phyloP scores from a whole-genome alignment of 2,113 vertebrate genomes.

The Alethe diademata region DNA sequence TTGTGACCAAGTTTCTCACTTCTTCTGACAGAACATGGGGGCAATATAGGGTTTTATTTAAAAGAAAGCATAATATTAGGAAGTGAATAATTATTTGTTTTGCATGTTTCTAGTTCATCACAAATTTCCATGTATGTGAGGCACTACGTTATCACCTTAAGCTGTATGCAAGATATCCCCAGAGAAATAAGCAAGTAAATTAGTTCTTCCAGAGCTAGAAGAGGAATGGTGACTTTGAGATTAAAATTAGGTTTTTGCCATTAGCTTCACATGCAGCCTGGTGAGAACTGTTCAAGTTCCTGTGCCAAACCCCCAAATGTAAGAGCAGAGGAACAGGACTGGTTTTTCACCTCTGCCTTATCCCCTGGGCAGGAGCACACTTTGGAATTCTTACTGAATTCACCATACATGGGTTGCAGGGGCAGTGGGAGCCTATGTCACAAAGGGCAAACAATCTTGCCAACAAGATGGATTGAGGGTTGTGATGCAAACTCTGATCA shows the following conservation, averaged over 20 bases:
- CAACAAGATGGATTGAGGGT: too few species aligned
- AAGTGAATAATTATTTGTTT: background rate
- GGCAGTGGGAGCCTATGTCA: background rate
- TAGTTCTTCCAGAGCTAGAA: background rate
- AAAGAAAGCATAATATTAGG: background rate
- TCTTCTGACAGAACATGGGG: background rate
- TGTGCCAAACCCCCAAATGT: background rate
- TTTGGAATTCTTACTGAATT: background rate
- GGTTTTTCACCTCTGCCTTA: background rate
- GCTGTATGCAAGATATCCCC: background rate
- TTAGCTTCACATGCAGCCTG: background rate
- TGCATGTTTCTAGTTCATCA: background rate
- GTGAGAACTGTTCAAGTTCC: background rate
- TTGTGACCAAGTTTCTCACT: background rate
- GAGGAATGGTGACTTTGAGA: background rate
- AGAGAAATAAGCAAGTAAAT: background rate
- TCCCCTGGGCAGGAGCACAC: background rate
- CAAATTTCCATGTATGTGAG: background rate
- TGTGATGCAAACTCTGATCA: background rate
- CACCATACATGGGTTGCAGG: background rate
- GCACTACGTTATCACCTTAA: rapidly evolving
- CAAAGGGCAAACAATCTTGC: background rate
- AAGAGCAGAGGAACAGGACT: background rate
- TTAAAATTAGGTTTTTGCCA: background rate
- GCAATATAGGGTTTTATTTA: background rate